phyloP scores from a whole-genome alignment of 2,113 vertebrate species.

The Pachycephala philippinensis region DNA sequence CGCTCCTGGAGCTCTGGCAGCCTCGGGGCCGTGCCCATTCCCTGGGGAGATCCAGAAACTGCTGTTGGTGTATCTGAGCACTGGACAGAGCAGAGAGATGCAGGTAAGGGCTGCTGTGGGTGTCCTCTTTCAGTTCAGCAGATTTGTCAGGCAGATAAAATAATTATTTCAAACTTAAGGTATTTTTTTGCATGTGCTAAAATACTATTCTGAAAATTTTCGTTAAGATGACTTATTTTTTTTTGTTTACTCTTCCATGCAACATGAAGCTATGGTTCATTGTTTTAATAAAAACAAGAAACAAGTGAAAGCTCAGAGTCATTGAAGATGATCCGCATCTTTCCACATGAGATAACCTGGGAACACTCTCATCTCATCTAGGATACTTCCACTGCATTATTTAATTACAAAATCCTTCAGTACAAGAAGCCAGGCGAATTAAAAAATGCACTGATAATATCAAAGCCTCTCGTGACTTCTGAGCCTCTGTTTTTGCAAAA shows the following conservation, averaged over 20 bases:
- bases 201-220: neutral
- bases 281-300: neutral
- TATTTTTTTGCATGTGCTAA: neutral
- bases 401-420: neutral
- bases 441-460: neutral
- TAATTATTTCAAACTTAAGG: neutral
- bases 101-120: neutral
- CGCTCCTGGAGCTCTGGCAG: neutral
- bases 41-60: neutral
- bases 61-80: neutral
- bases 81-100: neutral
- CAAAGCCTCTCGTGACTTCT: neutral
- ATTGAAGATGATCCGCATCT: accelerated
- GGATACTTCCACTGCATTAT: neutral
- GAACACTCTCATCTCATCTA: neutral
- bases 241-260: neutral
- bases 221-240: neutral
- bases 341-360: neutral
- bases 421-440: neutral
- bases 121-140: neutral
- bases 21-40: accelerated
- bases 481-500: neutral
- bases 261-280: neutral
- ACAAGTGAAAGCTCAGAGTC: neutral
- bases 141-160: neutral